Percentiles rank a stretch among this genome's conserved stretches.
Conservation (phyloP, 2,797 vertebrate genomes). For the Crax fasciolata region DNA sequence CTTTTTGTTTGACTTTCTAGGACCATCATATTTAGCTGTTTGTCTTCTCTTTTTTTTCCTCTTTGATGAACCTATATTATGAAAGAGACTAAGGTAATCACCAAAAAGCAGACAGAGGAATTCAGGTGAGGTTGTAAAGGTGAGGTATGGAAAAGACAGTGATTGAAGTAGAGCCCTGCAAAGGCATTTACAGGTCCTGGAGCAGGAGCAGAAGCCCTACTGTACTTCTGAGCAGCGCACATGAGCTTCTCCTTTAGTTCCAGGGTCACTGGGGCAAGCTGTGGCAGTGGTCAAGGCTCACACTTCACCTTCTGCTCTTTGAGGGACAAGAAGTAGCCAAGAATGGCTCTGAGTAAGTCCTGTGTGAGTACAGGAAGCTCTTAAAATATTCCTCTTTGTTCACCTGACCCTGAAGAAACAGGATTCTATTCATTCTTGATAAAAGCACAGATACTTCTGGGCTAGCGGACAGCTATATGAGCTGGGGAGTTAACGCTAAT, state of each 20-base stretch:
- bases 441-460: not conserved
- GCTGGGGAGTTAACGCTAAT: not conserved
- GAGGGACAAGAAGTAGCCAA: not conserved
- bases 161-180: not conserved
- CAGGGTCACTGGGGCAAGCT: not conserved
- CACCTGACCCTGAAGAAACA: not conserved
- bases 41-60: constrained; percentile 8
- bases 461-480: not conserved
- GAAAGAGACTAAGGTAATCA: not conserved
- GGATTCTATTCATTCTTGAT: not conserved
- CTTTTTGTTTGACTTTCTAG: constrained; percentile 42
- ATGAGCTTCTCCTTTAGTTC: not conserved
- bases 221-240: constrained; percentile 24
- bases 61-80: not conserved
- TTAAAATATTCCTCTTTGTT: constrained; percentile 17
- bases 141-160: not conserved
- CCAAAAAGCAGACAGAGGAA: constrained; percentile 1
- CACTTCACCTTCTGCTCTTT: constrained; percentile 7
- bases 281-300: not conserved
- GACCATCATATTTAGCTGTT: not conserved
- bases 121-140: not conserved
- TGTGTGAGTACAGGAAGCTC: not conserved
- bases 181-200: not conserved
- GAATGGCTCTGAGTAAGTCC: not conserved
- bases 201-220: constrained; percentile 5